Conservation (phyloP, 2,113 vertebrate species). For the Ammospiza nelsoni region DNA sequence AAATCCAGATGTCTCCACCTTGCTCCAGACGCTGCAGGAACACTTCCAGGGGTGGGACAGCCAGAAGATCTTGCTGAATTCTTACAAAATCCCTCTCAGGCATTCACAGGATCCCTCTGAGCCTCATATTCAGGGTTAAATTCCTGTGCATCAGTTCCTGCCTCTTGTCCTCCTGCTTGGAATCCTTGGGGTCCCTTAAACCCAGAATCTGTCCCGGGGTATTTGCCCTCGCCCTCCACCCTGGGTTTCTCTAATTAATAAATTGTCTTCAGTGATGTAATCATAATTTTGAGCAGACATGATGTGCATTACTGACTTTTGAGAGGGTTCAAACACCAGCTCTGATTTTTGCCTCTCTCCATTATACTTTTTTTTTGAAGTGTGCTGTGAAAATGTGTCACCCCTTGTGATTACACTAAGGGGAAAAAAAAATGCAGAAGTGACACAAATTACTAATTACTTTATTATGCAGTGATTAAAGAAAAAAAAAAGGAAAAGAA, state of each 20-base stretch:
- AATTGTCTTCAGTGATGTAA: neutral
- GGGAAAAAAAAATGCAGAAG: constrained; percentile 52
- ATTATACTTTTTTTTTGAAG: neutral
- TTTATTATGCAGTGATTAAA: constrained; percentile 74
- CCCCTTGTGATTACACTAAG: constrained; percentile 60
- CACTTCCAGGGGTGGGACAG: neutral
- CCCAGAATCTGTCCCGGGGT: neutral
- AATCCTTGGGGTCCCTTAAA: neutral
- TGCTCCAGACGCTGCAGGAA: neutral
- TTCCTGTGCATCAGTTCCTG: neutral
- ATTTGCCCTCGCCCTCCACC: neutral
- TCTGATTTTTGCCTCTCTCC: constrained; percentile 3
- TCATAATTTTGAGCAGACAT: neutral
- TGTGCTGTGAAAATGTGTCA: constrained; percentile 42
- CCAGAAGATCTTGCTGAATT: neutral
- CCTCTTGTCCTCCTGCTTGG: neutral
- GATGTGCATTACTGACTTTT: neutral
- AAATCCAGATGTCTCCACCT: neutral
- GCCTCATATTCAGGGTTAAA: neutral
- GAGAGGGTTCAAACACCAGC: neutral
- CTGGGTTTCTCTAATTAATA: constrained; percentile 1
- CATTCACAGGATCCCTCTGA: neutral
- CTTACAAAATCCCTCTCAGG: neutral
- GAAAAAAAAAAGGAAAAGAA: neutral
- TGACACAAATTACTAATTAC: constrained; percentile 81